Conservation (phyloP, 2,113 vertebrate genomes). For the Megaceryle maxima region DNA sequence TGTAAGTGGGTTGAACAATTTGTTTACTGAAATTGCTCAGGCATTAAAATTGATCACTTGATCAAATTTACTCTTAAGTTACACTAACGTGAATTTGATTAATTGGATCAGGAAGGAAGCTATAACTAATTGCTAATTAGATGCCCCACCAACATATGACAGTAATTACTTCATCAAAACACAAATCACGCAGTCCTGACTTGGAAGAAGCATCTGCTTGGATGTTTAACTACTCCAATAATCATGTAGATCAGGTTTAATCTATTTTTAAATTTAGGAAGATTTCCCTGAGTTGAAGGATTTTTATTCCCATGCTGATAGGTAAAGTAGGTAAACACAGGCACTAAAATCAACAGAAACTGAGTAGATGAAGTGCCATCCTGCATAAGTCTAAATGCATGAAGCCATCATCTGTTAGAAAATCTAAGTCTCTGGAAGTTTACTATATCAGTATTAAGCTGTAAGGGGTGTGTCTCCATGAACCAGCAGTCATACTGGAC, state of each 20-base stretch:
- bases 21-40: conserved; percentile 54
- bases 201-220: conserved; percentile 35
- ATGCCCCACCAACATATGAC: conserved; percentile 10
- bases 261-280: neutral
- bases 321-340: neutral
- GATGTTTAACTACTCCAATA: conserved; percentile 9
- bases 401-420: neutral
- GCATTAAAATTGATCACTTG: conserved; percentile 46
- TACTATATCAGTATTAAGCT: neutral
- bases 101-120: conserved; percentile 44
- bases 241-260: neutral
- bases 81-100: conserved; percentile 57
- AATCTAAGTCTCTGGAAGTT: neutral
- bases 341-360: neutral
- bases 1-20: neutral
- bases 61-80: conserved; percentile 49
- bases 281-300: neutral
- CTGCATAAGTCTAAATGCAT: neutral
- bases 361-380: neutral
- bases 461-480: neutral
- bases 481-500: neutral
- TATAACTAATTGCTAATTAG: conserved; percentile 56
- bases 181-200: conserved; percentile 29
- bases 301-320: neutral
- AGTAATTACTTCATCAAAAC: conserved; percentile 59